phyloP scores from a whole-genome alignment of 2,113 vertebrate genomes.

The Smithornis capensis region DNA sequence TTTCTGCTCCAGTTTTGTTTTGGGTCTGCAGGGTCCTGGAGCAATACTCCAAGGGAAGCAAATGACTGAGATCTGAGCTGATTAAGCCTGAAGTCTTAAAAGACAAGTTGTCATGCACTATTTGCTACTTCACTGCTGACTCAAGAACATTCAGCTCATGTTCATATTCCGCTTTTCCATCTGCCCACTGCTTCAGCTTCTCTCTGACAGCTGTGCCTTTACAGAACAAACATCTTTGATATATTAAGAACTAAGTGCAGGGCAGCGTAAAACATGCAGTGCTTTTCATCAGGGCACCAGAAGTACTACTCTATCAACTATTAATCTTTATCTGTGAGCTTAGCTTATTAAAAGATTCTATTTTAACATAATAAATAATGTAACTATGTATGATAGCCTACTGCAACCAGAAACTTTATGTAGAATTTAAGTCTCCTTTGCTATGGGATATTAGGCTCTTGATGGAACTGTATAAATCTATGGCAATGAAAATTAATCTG shows the following conservation, averaged over 20 bases:
- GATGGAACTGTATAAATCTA: not conserved
- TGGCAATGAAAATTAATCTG: not conserved
- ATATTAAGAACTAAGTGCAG: not conserved
- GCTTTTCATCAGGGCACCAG: conserved; percentile 8
- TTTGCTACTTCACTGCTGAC: conserved; percentile 14
- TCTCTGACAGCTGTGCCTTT: not conserved
- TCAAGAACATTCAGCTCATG: not conserved
- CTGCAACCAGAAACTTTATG: not conserved
- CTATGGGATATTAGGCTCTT: not conserved
- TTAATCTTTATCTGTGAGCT: conserved; percentile 19
- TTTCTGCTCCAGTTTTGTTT: not conserved
- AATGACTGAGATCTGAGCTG: not conserved
- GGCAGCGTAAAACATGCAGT: not conserved
- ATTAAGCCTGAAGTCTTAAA: conserved; percentile 11
- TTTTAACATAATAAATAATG: conserved; percentile 7
- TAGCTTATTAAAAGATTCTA: not conserved
- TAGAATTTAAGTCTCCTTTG: not conserved
- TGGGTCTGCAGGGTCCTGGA: not conserved
- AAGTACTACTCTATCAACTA: not conserved
- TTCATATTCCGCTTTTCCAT: not conserved
- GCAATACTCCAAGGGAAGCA: not conserved
- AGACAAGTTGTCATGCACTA: conserved; percentile 16
- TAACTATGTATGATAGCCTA: not conserved
- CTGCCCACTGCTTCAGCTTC: not conserved
- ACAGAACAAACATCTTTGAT: conserved; percentile 4